Percentiles rank a stretch among this genome's conserved stretches.
These are phyloP conservation scores for Cylas formicarius DNA, from an alignment of 1,140 invertebrate genomes.

Conservation along the genomic window DNA sequence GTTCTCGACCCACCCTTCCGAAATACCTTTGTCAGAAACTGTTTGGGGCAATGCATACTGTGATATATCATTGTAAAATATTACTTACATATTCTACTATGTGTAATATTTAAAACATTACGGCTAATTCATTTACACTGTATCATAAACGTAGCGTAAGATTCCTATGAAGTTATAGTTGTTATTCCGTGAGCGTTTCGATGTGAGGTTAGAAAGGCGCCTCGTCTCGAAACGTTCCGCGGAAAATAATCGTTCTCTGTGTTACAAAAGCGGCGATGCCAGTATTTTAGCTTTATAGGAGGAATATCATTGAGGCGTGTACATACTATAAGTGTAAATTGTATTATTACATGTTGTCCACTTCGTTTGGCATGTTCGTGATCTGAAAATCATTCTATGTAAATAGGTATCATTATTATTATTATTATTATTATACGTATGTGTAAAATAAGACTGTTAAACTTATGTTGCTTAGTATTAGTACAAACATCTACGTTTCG, in stretches of 20 bases:
- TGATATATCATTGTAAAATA: constrained; percentile 40
- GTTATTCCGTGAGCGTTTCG: constrained; percentile 3
- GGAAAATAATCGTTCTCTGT: constrained; percentile 34
- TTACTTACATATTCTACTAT: constrained; percentile 27
- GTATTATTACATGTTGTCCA: constrained; percentile 39
- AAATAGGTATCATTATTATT: constrained; percentile 33
- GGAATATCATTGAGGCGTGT: constrained; percentile 24
- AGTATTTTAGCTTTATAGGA: constrained; percentile 37
- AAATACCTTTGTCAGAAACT: constrained; percentile 27
- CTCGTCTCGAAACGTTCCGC: constrained; percentile 1
- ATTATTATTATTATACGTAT: constrained; percentile 4
- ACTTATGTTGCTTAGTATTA: constrained; percentile 17
- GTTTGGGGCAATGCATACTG: constrained; percentile 43
- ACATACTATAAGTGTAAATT: constrained; percentile 29
- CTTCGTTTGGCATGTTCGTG: constrained; percentile 31
- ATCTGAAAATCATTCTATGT: constrained; percentile 26
- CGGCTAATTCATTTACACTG: constrained; percentile 19
- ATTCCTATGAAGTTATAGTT: constrained; percentile 13
- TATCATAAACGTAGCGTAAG: constrained; percentile 33
- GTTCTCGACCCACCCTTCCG: constrained; percentile 2
- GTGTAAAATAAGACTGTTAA: too few relatives aligned
- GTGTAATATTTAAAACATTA: constrained; percentile 26
- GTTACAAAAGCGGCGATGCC: constrained; percentile 37
- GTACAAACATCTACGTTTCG: constrained; percentile 24
- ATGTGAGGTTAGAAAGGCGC: background rate